Base-by-base conservation (phyloP, 2,888 invertebrate species). In the Nomada lathburiana region DNA sequence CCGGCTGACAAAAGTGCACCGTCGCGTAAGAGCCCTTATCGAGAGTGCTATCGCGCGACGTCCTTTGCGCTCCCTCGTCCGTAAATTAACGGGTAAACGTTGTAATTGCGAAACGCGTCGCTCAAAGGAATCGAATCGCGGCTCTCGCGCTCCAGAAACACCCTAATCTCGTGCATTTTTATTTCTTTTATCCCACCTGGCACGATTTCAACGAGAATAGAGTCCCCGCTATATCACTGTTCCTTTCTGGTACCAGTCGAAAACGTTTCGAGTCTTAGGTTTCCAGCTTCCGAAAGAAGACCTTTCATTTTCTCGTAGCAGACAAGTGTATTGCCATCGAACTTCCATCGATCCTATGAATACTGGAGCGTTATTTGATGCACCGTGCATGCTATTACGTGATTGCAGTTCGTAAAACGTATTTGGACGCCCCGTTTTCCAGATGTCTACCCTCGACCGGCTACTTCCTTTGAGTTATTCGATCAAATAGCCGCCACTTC, bases 321-420 rank as follows among this genome's bases (percentile, higher is more conserved):
- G 75, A 69, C 52, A 29, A 23, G 42, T 47, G 69, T 70, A 74
- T 80, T 64, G 80, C 68, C 79, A 85, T 82, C 65, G 71, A 64
- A 72, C 80, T 82, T 75, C 82, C 72, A 69, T 84, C 60, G 50
- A 76, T 71, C 62, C 71, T 36, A 59, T 59, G 62, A 60, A 73
- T 63, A 71, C 73, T 16, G 2, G n/a, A 55, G 50, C 57, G 44
- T 78, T 74, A 55, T 52, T 64, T 20, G 68, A 70, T 57, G 59
- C 67, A 20, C 62, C 50, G 69, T 59, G 44, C 62, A 57, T 20
- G 44, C 82, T 72, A 86, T 84, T 86, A 82, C 75, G 76, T 82
- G 76, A 86, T 85, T 86, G 82, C 76, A 67, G 76, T 74, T 73
- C 82, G 74, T 83, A 82, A 85, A 81, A 81, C 72, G 53, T 73